Percentiles rank a stretch among this genome's conserved stretches.
Evolutionary conservation across 2,113 vertebrate genomes (phyloP).

Genomic region (Triplophysa siluroides): DNA sequence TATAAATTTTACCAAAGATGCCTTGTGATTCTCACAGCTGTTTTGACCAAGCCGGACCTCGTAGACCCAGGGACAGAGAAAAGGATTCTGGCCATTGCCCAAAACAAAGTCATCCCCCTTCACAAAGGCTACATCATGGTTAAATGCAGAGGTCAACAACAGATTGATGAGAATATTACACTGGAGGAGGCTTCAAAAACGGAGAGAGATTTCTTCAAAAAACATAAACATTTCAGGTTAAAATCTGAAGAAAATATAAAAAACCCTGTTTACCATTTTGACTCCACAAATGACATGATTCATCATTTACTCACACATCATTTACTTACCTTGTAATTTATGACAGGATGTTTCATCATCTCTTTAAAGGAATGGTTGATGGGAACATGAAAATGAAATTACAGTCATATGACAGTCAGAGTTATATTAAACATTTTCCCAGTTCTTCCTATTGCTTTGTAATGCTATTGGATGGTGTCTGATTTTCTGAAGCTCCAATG

Average conservation of each 20-base stretch:
- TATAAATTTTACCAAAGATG: background rate
- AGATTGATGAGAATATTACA: conserved; percentile 59
- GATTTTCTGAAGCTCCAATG: no score
- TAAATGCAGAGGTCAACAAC: conserved; percentile 67
- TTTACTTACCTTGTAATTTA: no score
- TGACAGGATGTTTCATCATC: no score
- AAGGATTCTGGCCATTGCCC: conserved; percentile 60
- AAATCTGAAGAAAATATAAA: background rate
- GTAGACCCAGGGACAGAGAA: conserved; percentile 76
- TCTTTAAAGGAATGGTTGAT: no score
- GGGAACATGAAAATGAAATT: no score
- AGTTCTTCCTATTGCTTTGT: no score
- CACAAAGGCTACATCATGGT: conserved; percentile 74
- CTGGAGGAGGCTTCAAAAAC: conserved; percentile 65
- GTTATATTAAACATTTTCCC: no score
- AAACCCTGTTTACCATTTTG: background rate
- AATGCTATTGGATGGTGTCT: no score
- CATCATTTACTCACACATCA: no score
- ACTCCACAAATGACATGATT: background rate
- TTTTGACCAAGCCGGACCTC: conserved; percentile 82
- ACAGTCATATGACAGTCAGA: no score
- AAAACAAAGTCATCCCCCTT: conserved; percentile 69
- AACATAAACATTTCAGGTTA: conserved; percentile 72
- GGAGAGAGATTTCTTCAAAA: conserved; percentile 76
- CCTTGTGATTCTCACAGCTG: conserved; percentile 62